Evolutionary conservation across 2,888 invertebrate species (phyloP), one percentile per base, ranked within the genome.

Genomic region (Unio delphinus): DNA sequence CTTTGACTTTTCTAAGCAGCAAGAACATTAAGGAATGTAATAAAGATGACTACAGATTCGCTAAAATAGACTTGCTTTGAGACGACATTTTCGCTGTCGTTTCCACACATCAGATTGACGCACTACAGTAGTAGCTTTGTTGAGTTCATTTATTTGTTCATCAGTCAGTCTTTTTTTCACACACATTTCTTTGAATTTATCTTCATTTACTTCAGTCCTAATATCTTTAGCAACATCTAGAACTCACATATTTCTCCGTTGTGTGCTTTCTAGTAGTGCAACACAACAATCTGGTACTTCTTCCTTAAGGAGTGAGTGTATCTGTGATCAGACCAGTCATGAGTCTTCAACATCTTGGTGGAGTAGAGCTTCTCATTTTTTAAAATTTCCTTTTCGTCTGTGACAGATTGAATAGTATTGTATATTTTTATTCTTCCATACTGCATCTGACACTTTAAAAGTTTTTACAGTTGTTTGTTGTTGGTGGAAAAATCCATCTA

Each of bases 41-140:
- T n/a, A n/a, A n/a, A n/a, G n/a, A n/a, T n/a, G n/a, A n/a, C n/a
- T n/a, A 34, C 34, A 34, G 8, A 74, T 68, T 5, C 69, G 15
- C 6, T 69, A 65, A 64, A 74, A 70, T 17, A 58, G 61, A 55
- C 68, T 69, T 4, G 69, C 71, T 6, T 71, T 74, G 8, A 72
- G 30, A 7, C 71, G 18, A 1, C 67, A 67, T 62, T 67, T 65
- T 59, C 69, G 5, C 3, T 70, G 69, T 7, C 60, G 15, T 26
- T 26, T 58, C 70, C 70, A 70, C 0, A 28, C 56, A 17, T 55
- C 26, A 17, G 68, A 70, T 2, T 18, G n/a, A 3, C 61, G 61
- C 55, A 66, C 68, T 6, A 54, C 28, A 8, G 57, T 7, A 23
- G 70, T 70, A 8, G 61, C 64, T 17, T 55, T 18, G 4, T 59